Conservation (phyloP, 2,113 vertebrate species). For the Hyperopisus bebe region DNA sequence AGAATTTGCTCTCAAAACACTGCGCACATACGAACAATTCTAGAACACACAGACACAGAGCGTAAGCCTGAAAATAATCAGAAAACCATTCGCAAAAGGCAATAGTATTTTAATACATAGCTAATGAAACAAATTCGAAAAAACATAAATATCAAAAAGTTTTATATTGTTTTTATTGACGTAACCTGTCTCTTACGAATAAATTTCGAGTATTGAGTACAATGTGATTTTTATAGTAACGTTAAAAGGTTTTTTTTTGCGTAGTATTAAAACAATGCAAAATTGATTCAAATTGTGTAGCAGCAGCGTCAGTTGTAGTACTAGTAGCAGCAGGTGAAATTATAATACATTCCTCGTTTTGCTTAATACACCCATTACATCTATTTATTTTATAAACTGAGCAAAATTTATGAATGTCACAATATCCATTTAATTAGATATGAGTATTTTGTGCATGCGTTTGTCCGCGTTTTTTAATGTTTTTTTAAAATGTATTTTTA, state of each 20-base stretch:
- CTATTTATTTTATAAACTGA: neutral
- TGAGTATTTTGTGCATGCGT: neutral
- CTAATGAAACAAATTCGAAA: neutral
- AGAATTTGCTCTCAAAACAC: neutral
- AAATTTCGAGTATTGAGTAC: neutral
- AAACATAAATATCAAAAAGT: neutral
- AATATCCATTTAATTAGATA: neutral
- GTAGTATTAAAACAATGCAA: neutral
- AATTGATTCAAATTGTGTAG: neutral
- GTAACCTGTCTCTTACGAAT: neutral
- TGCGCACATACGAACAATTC: neutral
- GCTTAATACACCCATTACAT: neutral
- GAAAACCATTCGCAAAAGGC: neutral
- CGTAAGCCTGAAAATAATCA: neutral
- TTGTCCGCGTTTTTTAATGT: neutral
- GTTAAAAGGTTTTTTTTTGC: neutral
- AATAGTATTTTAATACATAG: neutral
- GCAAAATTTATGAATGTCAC: neutral
- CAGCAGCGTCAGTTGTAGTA: neutral
- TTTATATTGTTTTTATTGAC: neutral
- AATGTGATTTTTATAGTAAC: neutral
- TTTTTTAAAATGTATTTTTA: neutral
- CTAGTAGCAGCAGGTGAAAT: neutral
- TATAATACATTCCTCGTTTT: neutral
- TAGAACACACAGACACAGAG: neutral